Evolutionary conservation across 2,888 invertebrate species (phyloP).

Genomic region (Orthonevra nobilis): DNA sequence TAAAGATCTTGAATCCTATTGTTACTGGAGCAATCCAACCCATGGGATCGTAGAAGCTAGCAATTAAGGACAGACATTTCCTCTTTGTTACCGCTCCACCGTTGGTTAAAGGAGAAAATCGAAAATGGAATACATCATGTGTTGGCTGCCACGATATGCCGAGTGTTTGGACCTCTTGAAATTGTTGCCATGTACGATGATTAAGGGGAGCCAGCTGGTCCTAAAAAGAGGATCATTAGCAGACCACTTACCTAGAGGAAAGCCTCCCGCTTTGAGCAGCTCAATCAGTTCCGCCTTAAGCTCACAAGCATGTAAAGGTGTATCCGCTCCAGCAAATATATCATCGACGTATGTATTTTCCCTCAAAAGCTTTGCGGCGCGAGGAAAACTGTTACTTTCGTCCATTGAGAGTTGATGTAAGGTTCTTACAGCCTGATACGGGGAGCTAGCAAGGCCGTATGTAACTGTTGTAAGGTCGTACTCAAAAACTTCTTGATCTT

Average conservation of each 20-base stretch:
- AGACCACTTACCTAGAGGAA: slow-evolving; percentile 11
- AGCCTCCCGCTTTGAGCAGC: slow-evolving; percentile 8
- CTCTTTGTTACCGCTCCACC: background rate
- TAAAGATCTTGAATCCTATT: background rate
- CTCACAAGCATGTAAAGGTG: background rate
- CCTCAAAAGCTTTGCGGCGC: background rate
- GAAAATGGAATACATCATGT: background rate
- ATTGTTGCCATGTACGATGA: slow-evolving; percentile 10
- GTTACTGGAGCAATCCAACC: slow-evolving; percentile 2
- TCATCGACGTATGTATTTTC: background rate
- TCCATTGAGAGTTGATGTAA: too few species aligned
- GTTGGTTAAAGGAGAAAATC: background rate
- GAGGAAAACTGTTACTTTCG: background rate
- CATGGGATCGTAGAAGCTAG: background rate
- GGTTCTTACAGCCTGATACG: slow-evolving; percentile 52
- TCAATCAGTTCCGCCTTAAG: slow-evolving; percentile 23
- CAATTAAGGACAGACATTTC: background rate
- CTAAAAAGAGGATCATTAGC: background rate
- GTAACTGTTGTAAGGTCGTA: slow-evolving; percentile 49
- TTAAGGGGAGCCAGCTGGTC: background rate
- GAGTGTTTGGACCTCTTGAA: background rate
- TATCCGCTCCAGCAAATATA: background rate
- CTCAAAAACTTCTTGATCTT: background rate
- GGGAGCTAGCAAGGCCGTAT: slow-evolving; percentile 47
- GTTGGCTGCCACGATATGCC: slow-evolving; percentile 4